Percentiles rank a stretch among this genome's conserved stretches.
Conservation (phyloP, 1,140 invertebrate genomes). For the Ctenoplectra terminalis region DNA sequence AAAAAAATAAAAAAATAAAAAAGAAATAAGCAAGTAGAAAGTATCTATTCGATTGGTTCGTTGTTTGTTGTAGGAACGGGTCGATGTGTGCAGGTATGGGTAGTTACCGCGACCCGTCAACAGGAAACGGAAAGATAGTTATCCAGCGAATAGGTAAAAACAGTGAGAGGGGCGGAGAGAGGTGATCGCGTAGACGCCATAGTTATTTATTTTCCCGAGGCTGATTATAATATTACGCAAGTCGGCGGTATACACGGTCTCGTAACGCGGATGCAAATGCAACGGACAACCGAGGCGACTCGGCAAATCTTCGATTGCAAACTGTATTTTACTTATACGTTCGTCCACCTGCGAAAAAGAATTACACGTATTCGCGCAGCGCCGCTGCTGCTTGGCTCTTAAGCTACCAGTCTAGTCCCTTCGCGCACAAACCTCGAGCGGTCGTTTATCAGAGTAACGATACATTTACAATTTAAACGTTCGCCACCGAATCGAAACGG, state of each 20-base stretch:
- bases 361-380: background rate
- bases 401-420: background rate
- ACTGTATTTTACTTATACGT: conserved; percentile 75
- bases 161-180: conserved; percentile 36
- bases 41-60: background rate
- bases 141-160: conserved; percentile 66
- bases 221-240: conserved; percentile 79
- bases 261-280: conserved; percentile 76
- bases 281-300: conserved; percentile 63
- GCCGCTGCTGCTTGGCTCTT: background rate
- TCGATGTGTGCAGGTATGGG: conserved; percentile 32
- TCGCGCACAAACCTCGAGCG: background rate
- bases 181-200: conserved; percentile 57
- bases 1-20: too few species aligned
- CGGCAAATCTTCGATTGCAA: conserved; percentile 64
- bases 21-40: too few species aligned
- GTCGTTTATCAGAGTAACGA: conserved; percentile 37
- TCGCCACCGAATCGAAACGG: background rate
- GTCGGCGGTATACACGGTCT: conserved; percentile 52
- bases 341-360: conserved; percentile 41
- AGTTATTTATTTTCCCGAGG: conserved; percentile 76
- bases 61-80: background rate
- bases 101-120: conserved; percentile 70
- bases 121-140: conserved; percentile 78
- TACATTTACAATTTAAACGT: conserved; percentile 54